Conservation (phyloP, 2,888 invertebrate genomes). For the Alsophila aescularia region DNA sequence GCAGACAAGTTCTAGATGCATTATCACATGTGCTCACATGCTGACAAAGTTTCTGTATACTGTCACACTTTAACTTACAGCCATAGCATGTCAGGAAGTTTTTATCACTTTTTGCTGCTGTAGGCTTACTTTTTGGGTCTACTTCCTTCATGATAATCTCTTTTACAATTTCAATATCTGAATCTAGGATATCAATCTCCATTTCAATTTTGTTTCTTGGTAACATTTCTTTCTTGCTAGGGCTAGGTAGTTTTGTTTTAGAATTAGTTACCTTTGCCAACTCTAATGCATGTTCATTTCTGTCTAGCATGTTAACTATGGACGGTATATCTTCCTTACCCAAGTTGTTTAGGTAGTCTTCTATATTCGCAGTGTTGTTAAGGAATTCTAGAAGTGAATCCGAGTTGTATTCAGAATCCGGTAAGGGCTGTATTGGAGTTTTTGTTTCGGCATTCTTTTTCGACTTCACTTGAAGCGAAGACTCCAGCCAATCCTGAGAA, state of each 20-base stretch:
- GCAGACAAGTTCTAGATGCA: constrained; percentile 65
- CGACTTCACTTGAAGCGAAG: constrained; percentile 59
- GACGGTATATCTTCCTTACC: constrained; percentile 79
- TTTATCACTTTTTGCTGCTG: constrained; percentile 42
- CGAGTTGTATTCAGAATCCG: constrained; percentile 78
- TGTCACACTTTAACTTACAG: constrained; percentile 65
- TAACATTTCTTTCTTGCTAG: constrained; percentile 62
- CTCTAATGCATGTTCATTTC: constrained; percentile 60
- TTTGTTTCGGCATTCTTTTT: constrained; percentile 64
- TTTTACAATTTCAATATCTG: constrained; percentile 70
- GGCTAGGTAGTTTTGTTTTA: constrained; percentile 62
- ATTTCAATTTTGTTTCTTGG: constrained; percentile 57
- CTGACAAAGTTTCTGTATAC: constrained; percentile 62
- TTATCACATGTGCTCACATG: constrained; percentile 71
- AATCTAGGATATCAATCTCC: constrained; percentile 73
- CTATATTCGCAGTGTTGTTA: constrained; percentile 77
- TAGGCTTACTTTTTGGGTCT: constrained; percentile 50
- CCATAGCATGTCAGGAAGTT: constrained; percentile 63
- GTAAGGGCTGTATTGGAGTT: constrained; percentile 69
- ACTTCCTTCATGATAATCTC: constrained; percentile 64
- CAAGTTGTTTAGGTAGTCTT: constrained; percentile 73
- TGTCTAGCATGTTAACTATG: constrained; percentile 74
- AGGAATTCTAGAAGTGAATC: constrained; percentile 78
- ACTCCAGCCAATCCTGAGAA: constrained; percentile 77
- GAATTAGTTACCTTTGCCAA: constrained; percentile 45